A percentile compares a stretch with the other conserved stretches of the same genome.
Evolutionary conservation across 1,140 invertebrate species (phyloP).

Genomic region (Trichonephila clavata): DNA sequence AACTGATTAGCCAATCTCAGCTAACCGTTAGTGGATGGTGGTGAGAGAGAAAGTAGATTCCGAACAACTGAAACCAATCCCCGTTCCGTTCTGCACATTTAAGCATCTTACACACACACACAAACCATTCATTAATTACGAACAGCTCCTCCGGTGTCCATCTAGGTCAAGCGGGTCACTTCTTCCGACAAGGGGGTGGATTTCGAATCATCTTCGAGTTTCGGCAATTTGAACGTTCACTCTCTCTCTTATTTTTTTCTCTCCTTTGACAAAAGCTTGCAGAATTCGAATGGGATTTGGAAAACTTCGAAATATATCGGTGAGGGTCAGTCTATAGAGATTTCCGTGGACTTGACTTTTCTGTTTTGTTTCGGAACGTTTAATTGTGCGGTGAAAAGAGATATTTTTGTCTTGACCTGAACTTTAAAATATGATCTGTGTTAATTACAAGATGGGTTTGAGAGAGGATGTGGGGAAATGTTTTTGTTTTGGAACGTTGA

Average conservation of each 20-base stretch:
- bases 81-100: constrained; percentile 31
- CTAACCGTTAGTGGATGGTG: constrained; percentile 30
- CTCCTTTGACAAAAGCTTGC: neutral
- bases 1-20: neutral
- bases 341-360: constrained; percentile 3
- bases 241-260: neutral
- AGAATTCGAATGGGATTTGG: neutral
- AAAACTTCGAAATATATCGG: neutral
- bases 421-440: neutral
- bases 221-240: neutral
- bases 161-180: constrained; percentile 57
- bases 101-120: constrained; percentile 30
- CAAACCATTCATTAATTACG: neutral
- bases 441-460: neutral
- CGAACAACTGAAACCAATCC: neutral
- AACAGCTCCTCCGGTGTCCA: neutral
- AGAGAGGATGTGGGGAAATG: neutral
- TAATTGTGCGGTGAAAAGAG: neutral
- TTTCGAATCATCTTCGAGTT: neutral
- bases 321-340: neutral
- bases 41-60: neutral
- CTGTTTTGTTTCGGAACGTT: neutral
- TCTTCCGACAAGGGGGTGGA: neutral
- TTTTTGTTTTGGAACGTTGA: neutral
- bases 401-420: constrained; percentile 22